Conservation (phyloP, 1,140 invertebrate genomes). For the Elymnias hypermnestra region DNA sequence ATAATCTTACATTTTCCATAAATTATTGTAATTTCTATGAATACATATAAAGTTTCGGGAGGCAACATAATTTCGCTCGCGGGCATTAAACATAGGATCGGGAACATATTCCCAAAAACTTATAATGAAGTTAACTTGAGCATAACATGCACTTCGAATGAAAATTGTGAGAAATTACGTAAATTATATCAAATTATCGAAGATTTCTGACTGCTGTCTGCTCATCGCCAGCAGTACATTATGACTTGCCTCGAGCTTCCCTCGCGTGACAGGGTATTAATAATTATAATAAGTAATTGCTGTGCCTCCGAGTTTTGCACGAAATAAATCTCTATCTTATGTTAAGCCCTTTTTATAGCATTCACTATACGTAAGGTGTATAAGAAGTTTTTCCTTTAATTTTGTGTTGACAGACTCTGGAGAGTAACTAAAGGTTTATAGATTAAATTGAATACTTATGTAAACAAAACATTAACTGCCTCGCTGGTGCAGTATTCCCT, state of each 20-base stretch:
- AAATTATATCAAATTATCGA: slow-evolving; percentile 69
- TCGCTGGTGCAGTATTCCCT: no score
- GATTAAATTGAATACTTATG: no score
- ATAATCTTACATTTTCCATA: not conserved
- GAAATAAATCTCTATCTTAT: slow-evolving; percentile 34
- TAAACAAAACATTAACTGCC: no score
- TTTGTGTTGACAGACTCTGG: no score
- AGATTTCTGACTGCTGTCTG: slow-evolving; percentile 41
- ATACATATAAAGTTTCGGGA: slow-evolving; percentile 13
- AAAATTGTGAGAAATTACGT: slow-evolving; percentile 62
- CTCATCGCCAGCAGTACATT: slow-evolving; percentile 45
- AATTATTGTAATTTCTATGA: slow-evolving; percentile 6
- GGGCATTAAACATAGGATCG: slow-evolving; percentile 47
- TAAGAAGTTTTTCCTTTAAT: no score
- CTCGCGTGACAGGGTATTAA: slow-evolving; percentile 58
- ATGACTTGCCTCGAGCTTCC: slow-evolving; percentile 32
- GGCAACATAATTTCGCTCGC: slow-evolving; percentile 17
- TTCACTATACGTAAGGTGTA: no score
- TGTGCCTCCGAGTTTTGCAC: slow-evolving; percentile 28
- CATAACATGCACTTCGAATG: slow-evolving; percentile 59
- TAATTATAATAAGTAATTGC: slow-evolving; percentile 50
- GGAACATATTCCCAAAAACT: slow-evolving; percentile 39
- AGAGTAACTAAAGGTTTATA: no score
- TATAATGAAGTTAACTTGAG: slow-evolving; percentile 44
- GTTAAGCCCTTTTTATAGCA: slow-evolving; percentile 16